Conservation (phyloP, 1,140 invertebrate species). For the Drosophila dunni region DNA sequence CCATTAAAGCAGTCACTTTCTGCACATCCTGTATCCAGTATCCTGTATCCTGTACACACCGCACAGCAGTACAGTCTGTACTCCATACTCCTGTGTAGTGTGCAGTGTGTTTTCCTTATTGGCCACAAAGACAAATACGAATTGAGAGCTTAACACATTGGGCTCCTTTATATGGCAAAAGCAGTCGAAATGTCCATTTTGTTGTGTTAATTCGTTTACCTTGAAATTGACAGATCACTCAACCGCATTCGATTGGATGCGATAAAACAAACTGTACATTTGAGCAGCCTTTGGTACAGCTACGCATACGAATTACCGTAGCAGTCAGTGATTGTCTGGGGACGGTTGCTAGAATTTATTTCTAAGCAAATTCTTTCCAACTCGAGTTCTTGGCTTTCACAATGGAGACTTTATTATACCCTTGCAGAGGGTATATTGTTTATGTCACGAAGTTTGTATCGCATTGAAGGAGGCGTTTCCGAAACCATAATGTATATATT, state of each 20-base stretch:
- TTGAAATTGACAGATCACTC: constrained; percentile 38
- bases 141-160: constrained; percentile 7
- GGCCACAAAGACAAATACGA: neutral
- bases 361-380: too few species aligned
- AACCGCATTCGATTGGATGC: constrained; percentile 15
- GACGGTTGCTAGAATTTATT: neutral
- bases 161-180: constrained; percentile 1
- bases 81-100: too few species aligned
- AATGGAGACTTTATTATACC: too few species aligned
- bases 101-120: neutral
- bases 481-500: too few species aligned
- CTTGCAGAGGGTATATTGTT: too few species aligned
- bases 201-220: constrained; percentile 34
- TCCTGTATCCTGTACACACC: neutral
- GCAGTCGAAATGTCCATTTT: constrained; percentile 2
- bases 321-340: neutral
- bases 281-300: neutral
- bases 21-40: constrained; percentile 5
- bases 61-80: too few species aligned
- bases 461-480: too few species aligned
- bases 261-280: constrained; percentile 11
- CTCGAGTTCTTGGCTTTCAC: too few species aligned
- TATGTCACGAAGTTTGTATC: too few species aligned
- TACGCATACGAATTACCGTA: neutral
- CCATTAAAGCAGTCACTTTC: constrained; percentile 41